Evolutionary conservation across 2,888 invertebrate genomes (phyloP).

Genomic region (Trissoscelio sp.): DNA sequence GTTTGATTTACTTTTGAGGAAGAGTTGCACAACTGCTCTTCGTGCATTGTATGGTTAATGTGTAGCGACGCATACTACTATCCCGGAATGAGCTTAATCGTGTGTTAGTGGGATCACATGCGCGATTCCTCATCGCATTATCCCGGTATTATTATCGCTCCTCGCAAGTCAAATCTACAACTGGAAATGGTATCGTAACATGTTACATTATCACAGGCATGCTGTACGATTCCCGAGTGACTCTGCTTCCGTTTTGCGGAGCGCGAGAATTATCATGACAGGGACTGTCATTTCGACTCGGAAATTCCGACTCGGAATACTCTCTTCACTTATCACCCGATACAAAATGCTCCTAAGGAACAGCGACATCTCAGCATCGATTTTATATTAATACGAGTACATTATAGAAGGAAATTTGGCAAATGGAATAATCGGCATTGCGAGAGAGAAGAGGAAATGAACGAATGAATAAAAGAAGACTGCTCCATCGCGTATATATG

Average conservation of each 20-base stretch:
- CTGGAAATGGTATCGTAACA: slow-evolving; percentile 67
- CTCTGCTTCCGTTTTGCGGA: slow-evolving; percentile 46
- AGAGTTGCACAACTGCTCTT: slow-evolving; percentile 41
- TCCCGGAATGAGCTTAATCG: slow-evolving; percentile 43
- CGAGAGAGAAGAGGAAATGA: slow-evolving; percentile 1
- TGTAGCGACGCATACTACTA: slow-evolving; percentile 49
- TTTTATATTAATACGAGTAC: slow-evolving; percentile 28
- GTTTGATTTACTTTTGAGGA: slow-evolving; percentile 51
- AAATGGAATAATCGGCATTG: slow-evolving; percentile 18
- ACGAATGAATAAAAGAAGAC: slow-evolving; percentile 4
- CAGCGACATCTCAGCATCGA: slow-evolving; percentile 2
- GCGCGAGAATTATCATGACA: slow-evolving; percentile 50
- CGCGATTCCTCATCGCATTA: slow-evolving; percentile 55
- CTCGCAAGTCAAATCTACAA: slow-evolving; percentile 68
- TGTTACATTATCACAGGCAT: slow-evolving; percentile 62
- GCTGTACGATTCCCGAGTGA: slow-evolving; percentile 61
- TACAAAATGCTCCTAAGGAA: slow-evolving; percentile 21
- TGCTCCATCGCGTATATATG: neutral
- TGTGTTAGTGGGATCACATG: slow-evolving; percentile 48
- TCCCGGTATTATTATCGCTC: slow-evolving; percentile 65
- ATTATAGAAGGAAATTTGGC: slow-evolving; percentile 17
- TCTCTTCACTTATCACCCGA: slow-evolving; percentile 17
- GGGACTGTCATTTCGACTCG: slow-evolving; percentile 30
- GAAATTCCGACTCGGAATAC: no score
- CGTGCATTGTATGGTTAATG: slow-evolving; percentile 42